phyloP scores from a whole-genome alignment of 1,140 invertebrate genomes.

The Adelges cooleyi region DNA sequence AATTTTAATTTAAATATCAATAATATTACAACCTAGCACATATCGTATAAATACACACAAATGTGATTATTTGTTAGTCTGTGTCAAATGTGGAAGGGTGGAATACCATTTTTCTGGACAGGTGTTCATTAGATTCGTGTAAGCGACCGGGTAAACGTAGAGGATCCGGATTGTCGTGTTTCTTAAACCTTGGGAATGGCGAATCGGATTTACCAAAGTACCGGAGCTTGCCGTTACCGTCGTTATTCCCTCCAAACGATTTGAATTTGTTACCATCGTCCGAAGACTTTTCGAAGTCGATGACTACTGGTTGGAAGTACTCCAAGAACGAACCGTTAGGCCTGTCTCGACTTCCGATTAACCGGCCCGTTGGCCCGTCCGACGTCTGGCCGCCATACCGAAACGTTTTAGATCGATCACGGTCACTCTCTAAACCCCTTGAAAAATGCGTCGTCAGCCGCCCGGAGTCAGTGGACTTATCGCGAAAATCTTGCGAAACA shows the following conservation, averaged over 20 bases:
- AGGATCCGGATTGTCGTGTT: neutral
- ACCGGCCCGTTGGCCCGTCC: neutral
- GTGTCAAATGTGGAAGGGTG: constrained; percentile 22
- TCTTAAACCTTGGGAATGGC: neutral
- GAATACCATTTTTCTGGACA: constrained; percentile 2
- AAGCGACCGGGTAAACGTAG: constrained; percentile 8
- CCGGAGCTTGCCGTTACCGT: neutral
- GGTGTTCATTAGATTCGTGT: constrained; percentile 8
- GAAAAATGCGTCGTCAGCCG: neutral
- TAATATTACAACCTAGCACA: too few relatives aligned
- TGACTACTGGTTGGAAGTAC: constrained; percentile 9
- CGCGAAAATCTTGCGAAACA: neutral
- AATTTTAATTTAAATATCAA: too few relatives aligned
- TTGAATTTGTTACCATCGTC: neutral
- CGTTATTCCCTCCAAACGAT: neutral
- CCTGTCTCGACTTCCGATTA: neutral
- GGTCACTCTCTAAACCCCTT: neutral
- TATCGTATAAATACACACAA: too few relatives aligned
- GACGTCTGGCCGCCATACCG: neutral
- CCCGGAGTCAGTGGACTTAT: neutral
- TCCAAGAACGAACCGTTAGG: neutral
- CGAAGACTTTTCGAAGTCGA: neutral
- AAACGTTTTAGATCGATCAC: neutral
- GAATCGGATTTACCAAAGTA: neutral
- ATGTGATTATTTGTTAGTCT: too few relatives aligned